Evolutionary conservation across 2,888 invertebrate genomes (phyloP), one percentile per base, ranked within the genome.

Genomic region (Pollenia angustigena): DNA sequence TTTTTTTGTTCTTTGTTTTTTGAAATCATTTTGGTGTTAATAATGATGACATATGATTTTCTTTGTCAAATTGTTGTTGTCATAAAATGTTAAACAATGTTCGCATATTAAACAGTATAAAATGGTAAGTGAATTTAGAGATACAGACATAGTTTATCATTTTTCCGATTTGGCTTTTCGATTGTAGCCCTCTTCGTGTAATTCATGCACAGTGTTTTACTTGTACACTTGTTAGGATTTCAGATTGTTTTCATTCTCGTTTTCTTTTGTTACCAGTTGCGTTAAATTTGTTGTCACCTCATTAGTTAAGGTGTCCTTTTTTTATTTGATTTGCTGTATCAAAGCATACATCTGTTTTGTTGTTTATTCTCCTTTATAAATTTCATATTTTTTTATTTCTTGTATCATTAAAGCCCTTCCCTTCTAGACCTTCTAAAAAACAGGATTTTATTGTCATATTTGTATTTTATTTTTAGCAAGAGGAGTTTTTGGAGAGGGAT

Each of bases 41-140:
- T 92, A 92, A 92, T 92, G 91, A 92, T 93, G 92, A 93, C 92
- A 92, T 92, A 92, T 92, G 92, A 92, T 93, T 92, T 92, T 89
- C 92, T 91, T 91, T 92, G 92, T 92, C 90, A 91, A 90, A 85
- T 74, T 74, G 64, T 71, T 72, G 85, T 85, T 71, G 75, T 80
- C 69, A 52, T 71, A 83, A 90, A 88, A 72, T 89, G 85, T 85
- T 88, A 85, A 75, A 71, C 64, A 58, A 56, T 81, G 87, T 74
- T 68, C 60, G 64, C 66, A 74, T 74, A 72, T 82, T 87, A 82
- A 72, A 64, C 79, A 85, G 71, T 52, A 52, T 23, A 74, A 85
- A 79, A 83, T 88, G 88, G 89, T 91, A 91, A 92, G 92, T 92
- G 92, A 92, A 91, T 92, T 90, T 90, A 90, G 3, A 56, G 56